Evolutionary conservation across 2,113 vertebrate genomes (phyloP).

Genomic region (Sisor rabdophorus): DNA sequence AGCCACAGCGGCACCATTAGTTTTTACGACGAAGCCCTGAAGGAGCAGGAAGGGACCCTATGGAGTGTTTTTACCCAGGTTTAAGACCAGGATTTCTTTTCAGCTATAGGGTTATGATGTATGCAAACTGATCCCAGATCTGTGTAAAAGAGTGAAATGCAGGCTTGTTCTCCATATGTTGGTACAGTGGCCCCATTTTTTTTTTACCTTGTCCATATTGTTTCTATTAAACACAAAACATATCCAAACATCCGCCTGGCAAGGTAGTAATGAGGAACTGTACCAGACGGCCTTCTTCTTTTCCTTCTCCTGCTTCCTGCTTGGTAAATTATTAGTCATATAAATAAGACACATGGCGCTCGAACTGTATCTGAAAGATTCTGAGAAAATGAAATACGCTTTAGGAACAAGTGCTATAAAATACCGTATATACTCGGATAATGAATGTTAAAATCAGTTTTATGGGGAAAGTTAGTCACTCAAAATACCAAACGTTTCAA

Average conservation of each 20-base stretch:
- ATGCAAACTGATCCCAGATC: slow-evolving; percentile 31
- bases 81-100: slow-evolving; percentile 23
- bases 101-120: slow-evolving; percentile 3
- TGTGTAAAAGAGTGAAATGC: background rate
- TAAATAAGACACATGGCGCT: slow-evolving; percentile 20
- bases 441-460: background rate
- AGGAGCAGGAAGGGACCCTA: slow-evolving; percentile 28
- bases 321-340: slow-evolving; percentile 26
- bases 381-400: slow-evolving; percentile 12
- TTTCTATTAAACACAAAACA: slow-evolving; percentile 39
- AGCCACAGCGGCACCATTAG: slow-evolving; percentile 39
- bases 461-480: background rate
- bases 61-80: slow-evolving; percentile 30
- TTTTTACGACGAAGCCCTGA: slow-evolving; percentile 41
- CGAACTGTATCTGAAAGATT: slow-evolving; percentile 5
- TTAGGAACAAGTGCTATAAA: slow-evolving; percentile 4
- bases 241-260: slow-evolving; percentile 40
- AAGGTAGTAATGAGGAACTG: slow-evolving; percentile 27
- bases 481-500: background rate
- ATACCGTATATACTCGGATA: background rate
- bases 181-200: slow-evolving; percentile 25
- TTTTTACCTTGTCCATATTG: slow-evolving; percentile 4
- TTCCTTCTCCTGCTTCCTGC: slow-evolving; percentile 16
- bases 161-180: slow-evolving; percentile 21
- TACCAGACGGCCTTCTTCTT: slow-evolving; percentile 17